Evolutionary conservation across 2,888 invertebrate genomes (phyloP), one percentile per base, ranked within the genome.

Genomic region (Empis livida): DNA sequence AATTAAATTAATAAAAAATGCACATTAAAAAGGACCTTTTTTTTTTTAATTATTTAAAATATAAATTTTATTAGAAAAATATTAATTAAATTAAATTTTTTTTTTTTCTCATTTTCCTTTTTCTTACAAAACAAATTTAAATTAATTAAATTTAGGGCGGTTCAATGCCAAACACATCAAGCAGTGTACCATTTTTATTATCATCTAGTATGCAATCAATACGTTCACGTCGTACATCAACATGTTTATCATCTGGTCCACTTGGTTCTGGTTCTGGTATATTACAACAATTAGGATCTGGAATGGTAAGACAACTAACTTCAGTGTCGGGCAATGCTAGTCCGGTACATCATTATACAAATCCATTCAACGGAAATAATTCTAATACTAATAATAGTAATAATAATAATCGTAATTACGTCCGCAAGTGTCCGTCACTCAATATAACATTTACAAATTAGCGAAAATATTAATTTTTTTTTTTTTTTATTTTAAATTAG

Each of bases 221-320:
- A 67, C 71, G 82, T 53, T 82, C 86, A 53, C 79, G 87, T 48
- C 79, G 86, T 47, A 79, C 79, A 44, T 81, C 85, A 61, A 73
- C 84, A 62, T 81, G 82, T 61, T 71, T 84, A 55, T 80, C 82
- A 63, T 71, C 75, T 48, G 73, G 75, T 49, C 73, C 74, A 50
- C 53, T 70, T 42, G 77, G 77, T 59, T 80, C 81, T 46, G 83
- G 84, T 60, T 78, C 83, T 53, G 84, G 86, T 55, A 73, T 92
- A 52, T 73, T 92, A 57, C 90, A 91, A 65, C 90, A 91, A 71
- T 76, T 92, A 67, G 88, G 90, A 78, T 82, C 84, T 72, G 90
- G 89, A 78, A 84, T 92, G 87, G 91, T 91, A 86, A 89, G 89
- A 78, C 83, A 80, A 73, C 75, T 81, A 70, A 79, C 80, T 64